Conservation (phyloP, 2,888 invertebrate genomes). For the Morpho achilles region DNA sequence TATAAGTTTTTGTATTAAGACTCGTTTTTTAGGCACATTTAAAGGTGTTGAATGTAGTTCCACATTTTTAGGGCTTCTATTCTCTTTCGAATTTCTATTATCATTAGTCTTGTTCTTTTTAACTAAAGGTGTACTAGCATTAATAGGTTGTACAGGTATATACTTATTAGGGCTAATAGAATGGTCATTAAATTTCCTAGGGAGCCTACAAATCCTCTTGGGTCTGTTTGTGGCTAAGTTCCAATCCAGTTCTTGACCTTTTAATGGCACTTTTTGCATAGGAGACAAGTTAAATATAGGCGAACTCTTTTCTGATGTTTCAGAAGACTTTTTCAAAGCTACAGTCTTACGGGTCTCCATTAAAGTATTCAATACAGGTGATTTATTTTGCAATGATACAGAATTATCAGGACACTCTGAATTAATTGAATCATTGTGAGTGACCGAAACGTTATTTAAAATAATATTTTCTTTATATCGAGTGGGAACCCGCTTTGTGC, state of each 20-base stretch:
- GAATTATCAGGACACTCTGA: too few relatives aligned
- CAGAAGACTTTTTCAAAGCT: conserved; percentile 4
- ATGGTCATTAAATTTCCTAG: conserved; percentile 59
- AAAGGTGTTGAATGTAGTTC: conserved; percentile 9
- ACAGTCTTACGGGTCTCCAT: neutral
- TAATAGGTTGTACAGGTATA: conserved; percentile 49
- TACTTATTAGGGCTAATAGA: conserved; percentile 57
- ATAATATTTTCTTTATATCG: conserved; percentile 45
- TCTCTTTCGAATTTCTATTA: conserved; percentile 17
- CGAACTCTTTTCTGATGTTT: neutral
- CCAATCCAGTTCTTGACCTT: too few relatives aligned
- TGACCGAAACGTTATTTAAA: conserved; percentile 40
- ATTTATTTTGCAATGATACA: too few relatives aligned
- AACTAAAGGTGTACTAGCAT: conserved; percentile 58
- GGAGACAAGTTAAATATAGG: neutral
- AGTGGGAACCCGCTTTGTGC: conserved; percentile 49
- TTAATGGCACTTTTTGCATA: conserved; percentile 9
- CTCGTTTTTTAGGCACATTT: conserved; percentile 9
- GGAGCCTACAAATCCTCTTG: conserved; percentile 54
- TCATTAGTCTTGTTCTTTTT: conserved; percentile 29
- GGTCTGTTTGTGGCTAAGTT: conserved; percentile 43
- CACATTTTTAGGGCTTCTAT: conserved; percentile 4
- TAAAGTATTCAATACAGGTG: too few relatives aligned
- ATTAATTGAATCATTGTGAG: conserved; percentile 26
- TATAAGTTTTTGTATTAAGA: conserved; percentile 13